These are phyloP conservation scores for Chironomus striatipennis DNA, from an alignment of 1,140 invertebrate genomes.

Conservation along the genomic window DNA sequence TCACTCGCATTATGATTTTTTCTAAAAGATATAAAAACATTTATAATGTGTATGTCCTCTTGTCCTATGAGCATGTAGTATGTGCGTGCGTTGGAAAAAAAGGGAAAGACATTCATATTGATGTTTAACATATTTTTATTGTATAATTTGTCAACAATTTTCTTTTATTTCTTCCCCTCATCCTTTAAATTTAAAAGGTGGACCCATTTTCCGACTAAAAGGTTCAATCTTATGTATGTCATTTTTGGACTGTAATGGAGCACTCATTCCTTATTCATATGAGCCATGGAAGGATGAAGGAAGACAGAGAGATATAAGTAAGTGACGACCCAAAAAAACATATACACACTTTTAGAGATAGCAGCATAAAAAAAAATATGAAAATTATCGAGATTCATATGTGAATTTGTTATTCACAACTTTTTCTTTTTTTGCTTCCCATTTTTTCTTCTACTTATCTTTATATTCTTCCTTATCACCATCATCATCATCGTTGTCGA, in stretches of 20 bases:
- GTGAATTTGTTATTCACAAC: not conserved
- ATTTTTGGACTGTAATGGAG: slow-evolving; percentile 89
- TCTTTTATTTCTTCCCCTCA: not conserved
- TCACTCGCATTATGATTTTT: not conserved
- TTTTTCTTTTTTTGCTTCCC: not conserved
- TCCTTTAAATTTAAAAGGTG: slow-evolving; percentile 50
- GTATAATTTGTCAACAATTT: not conserved
- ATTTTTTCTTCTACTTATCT: not conserved
- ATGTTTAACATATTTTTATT: not conserved
- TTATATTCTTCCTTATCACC: no score
- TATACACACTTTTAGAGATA: no score
- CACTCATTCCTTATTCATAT: slow-evolving; percentile 71
- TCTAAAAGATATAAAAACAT: not conserved
- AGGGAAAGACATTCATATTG: slow-evolving; percentile 19
- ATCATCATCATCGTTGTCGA: no score
- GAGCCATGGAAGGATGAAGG: slow-evolving; percentile 78
- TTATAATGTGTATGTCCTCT: not conserved
- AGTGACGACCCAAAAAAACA: slow-evolving; percentile 35
- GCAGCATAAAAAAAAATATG: no score
- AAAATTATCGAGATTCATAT: not conserved
- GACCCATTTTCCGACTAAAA: slow-evolving; percentile 88
- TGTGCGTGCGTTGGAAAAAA: not conserved
- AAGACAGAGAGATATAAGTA: slow-evolving; percentile 52
- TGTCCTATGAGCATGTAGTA: not conserved
- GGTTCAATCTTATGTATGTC: slow-evolving; percentile 88